Evolutionary conservation across 2,888 invertebrate species (phyloP).

Genomic region (Metellina segmentata): DNA sequence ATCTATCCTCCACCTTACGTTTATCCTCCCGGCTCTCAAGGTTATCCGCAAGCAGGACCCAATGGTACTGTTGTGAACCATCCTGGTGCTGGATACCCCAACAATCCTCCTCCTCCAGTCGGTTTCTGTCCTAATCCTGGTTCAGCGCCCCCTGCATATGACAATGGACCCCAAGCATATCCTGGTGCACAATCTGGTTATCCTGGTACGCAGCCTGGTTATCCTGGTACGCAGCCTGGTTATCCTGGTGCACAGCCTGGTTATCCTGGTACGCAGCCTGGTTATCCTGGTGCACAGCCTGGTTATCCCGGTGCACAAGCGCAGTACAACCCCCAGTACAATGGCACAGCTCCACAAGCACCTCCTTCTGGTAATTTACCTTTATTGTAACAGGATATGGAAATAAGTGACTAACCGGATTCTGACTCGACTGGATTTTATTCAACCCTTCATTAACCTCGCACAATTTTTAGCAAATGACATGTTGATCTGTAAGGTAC

Average conservation of each 20-base stretch:
- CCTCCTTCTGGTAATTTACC: constrained; percentile 22
- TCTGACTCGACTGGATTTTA: too few relatives aligned
- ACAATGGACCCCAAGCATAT: neutral
- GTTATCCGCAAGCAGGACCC: constrained; percentile 53
- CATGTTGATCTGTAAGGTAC: neutral
- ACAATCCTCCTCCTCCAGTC: neutral
- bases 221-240: constrained; percentile 2
- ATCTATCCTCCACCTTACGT: constrained; percentile 82
- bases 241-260: constrained; percentile 2
- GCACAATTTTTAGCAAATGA: neutral
- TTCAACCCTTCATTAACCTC: neutral
- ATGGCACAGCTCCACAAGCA: constrained; percentile 24
- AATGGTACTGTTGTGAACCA: constrained; percentile 5
- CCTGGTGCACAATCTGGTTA: constrained; percentile 3
- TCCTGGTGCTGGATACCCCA: neutral
- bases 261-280: too few relatives aligned
- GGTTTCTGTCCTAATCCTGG: neutral
- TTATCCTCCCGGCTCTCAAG: constrained; percentile 53
- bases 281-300: too few relatives aligned
- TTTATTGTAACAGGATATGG: neutral
- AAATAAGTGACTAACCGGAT: neutral
- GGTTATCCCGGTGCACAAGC: too few relatives aligned
- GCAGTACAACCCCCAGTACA: neutral
- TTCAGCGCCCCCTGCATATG: constrained; percentile 47
- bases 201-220: neutral